Base-by-base conservation (phyloP, 2,888 invertebrate genomes). In the Lymantria monacha region DNA sequence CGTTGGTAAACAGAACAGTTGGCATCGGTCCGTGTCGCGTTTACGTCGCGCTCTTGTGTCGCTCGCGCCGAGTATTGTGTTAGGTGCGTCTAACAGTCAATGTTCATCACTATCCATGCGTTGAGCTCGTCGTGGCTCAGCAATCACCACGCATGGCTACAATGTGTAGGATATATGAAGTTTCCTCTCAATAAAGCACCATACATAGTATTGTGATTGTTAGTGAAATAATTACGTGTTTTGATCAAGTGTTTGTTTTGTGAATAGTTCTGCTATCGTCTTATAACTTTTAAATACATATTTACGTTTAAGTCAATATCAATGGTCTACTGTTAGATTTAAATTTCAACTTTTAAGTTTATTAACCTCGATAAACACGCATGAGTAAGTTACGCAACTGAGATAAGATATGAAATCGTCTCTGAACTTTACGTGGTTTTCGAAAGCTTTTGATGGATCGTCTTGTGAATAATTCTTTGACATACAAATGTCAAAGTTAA, bases 141-240 rank as follows among this genome's bases (percentile, higher is more conserved):
- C 53, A 46, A 44, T 44, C 38, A 46, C 42, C 45, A 47, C 48
- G 53, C 52, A 48, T 67, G 59, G 55, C 57, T 69, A 87, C 85
- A 87, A 85, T 81, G 74, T 70, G 75, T 85, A 86, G 85, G 86
- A 87, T 83, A 82, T 86, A 65, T 76, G 82, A 81, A 79, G 75
- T 82, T 69, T 73, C 72, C 68, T 72, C 63, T 59, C 66, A 68
- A 70, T 78, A 72, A 74, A 74, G 72, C 53, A 31, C 57, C 52
- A 46, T 57, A 42, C 52, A 49, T 11, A 48, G 48, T 49, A 8
- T 63, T 59, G 62, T 64, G 22, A 22, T 61, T 69, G 65, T 72
- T 66, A 67, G 66, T 73, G 70, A 59, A 65, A 67, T 67, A 58
- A 61, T 66, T 69, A 70, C 57, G 61, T 64, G 63, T 59, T 61